Conservation (phyloP, 2,113 vertebrate species). For the western clawed frog (Xenopus tropicalis) region DNA sequence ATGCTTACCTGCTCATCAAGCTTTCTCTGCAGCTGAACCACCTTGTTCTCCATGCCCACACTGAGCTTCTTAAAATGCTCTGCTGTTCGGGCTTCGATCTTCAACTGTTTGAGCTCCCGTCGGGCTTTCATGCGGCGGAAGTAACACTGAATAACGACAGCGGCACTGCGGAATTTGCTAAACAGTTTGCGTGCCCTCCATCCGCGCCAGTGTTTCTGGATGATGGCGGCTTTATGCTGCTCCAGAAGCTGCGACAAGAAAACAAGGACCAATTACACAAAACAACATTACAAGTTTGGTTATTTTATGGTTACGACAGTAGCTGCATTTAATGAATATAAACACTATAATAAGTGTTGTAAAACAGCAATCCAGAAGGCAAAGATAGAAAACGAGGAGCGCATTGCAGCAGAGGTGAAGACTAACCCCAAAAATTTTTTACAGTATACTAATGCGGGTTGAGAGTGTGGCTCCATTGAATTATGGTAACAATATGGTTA, state of each 20-base stretch:
- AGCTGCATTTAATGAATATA: no score
- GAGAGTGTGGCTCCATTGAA: no score
- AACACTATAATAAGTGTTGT: no score
- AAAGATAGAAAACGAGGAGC: no score
- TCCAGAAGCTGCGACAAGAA: slow-evolving; percentile 65
- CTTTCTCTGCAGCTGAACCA: slow-evolving; percentile 91
- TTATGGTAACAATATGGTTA: no score
- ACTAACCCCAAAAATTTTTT: no score
- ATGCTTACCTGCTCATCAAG: slow-evolving; percentile 84
- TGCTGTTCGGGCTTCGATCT: slow-evolving; percentile 83
- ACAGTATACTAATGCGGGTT: no score
- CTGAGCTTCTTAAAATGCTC: slow-evolving; percentile 88
- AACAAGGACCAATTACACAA: neutral
- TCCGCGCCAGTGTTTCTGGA: slow-evolving; percentile 74
- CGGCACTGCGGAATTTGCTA: slow-evolving; percentile 56
- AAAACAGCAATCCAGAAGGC: no score
- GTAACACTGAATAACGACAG: slow-evolving; percentile 80
- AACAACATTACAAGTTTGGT: no score
- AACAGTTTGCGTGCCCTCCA: slow-evolving; percentile 76
- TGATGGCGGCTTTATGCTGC: slow-evolving; percentile 83
- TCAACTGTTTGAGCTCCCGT: slow-evolving; percentile 77
- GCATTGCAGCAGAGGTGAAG: no score
- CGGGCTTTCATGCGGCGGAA: slow-evolving; percentile 73
- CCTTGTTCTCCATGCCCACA: slow-evolving; percentile 96
- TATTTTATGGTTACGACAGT: no score